Evolutionary conservation across 2,797 vertebrate species (phyloP), one percentile per base, ranked within the genome.

Genomic region (Galaxias olidus): DNA sequence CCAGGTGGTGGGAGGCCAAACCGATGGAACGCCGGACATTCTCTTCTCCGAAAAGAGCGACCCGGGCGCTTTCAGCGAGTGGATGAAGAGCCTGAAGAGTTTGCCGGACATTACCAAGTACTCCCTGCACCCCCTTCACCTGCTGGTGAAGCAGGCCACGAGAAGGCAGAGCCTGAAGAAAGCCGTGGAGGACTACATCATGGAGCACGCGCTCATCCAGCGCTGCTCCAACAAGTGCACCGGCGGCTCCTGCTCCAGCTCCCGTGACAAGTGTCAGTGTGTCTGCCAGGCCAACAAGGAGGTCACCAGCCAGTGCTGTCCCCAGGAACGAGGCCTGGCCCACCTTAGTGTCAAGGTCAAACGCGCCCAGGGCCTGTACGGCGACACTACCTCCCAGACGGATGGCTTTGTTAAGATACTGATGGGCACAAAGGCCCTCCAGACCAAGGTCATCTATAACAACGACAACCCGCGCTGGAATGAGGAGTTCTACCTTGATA

Each of bases 181-280:
- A 54, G 89, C 88, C 0, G 15, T 91, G 43, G 89, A 85, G 14
- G 68, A 77, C 3, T 92, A 91, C 1, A 67, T 93, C 43, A 51
- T 8, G 3, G 7, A 68, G 44, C 79, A 71, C 54, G 85, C 87
- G 0, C 79, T 90, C 3, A 80, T 82, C 83, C 74, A 47, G 59
- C 63, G 86, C 61, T 91, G 89, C 68, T 81, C 61, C 20, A 48
- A 55, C 9, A 73, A 79, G 1, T 91, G 90, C 44, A 72, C 73
- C 0, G 53, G 41, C 0, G 83, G 86, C 1, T 53, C 82, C n/a
- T 51, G 11, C 4, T 72, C 75, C 51, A 84, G 60, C 12, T 7
- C 13, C 0, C 46, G 4, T 0, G 52, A 88, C 20, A 57, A 79
- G 0, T 91, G 90, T n/a, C 8, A 41, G 47, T 65, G 59, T 53